Evolutionary conservation across 1,140 invertebrate genomes (phyloP), one percentile per base, ranked within the genome.

Genomic region (Carcinoscorpius rotundicauda): DNA sequence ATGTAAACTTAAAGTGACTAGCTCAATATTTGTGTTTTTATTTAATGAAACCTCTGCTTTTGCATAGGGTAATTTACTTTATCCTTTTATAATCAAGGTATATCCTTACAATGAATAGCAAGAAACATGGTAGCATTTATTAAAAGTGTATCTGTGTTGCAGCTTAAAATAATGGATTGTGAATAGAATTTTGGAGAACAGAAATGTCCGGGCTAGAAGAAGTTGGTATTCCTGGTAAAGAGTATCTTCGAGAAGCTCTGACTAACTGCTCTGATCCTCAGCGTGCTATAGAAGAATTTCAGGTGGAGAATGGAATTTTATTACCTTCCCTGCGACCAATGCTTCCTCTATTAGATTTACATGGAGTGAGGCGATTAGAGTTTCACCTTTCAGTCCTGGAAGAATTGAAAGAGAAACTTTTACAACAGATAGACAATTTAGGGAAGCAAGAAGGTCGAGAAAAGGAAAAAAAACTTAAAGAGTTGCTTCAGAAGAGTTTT

Each of bases 231-330:
- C 88, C 93, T 8, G 95, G 93, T 0, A 87, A 93, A 73, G 85
- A 85, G 55, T 93, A 86, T 76, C 79, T 98, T 8, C 83, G 91
- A 66, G 92, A 97, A 76, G 88, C 93, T 58, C 80, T 98, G 3
- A 96, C 93, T 49, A 96, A 92, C 73, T 97, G 93, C 76, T 92
- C 91, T 2, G 93, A 98, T 81, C 94, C 94, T 10, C 75, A 97
- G 4, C 93, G 93, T 81, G 93, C 93, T 56, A 97, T 97, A 70
- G 91, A 97, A 81, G 93, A 96, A 79, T 98, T 98, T 82, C 95
- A 98, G 69, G 62, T 53, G 6, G 72, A 74, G 64, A 74, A 74
- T 70, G 82, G 87, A 56, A 94, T 98, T 70, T 77, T 97, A 53
- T 77, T 98, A 53, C 93, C 94, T 2, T 97, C 93, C 0, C 77